Evolutionary conservation across 2,113 vertebrate species (phyloP), one percentile per base, ranked within the genome.

Genomic region (Pogona vitticeps): DNA sequence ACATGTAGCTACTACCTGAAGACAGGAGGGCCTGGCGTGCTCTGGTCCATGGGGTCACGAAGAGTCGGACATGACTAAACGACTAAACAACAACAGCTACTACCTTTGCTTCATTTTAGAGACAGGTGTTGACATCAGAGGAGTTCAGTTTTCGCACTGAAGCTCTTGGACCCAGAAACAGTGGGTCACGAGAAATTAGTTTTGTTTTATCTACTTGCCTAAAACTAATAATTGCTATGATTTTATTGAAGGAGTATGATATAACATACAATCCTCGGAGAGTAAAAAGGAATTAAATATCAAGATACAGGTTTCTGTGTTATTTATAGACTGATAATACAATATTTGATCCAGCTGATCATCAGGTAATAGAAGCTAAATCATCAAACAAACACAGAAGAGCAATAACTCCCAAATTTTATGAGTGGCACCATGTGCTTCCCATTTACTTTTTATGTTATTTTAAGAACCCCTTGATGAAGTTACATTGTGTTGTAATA

Each of bases 381-480:
- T 21, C 72, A 88, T 13, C 81, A 89, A 86, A 91, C 76, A 86
- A 80, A 93, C 20, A 21, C 70, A 91, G 85, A 91, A 89, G 85
- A 92, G 6, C 81, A 89, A 63, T 86, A 0, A 7, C 89, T 90
- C 90, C 86, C 59, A 80, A 89, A 94, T 81, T 93, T 95, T 90
- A 92, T 85, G 72, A 92, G 58, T 86, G 92, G 90, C 84, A 80
- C 59, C 75, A 71, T 71, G 8, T 92, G 63, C 88, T 94, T 94
- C 83, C 42, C 61, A 88, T 94, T 94, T 94, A 82, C 88, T 91
- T 95, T 94, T 95, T 94, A 88, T 93, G 85, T 95, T 92, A 77
- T 90, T 85, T 83, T 92, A 93, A 88, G 85, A 95, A 85, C 68
- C 85, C 61, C 42, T 91, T 81, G 81, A 46, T 91, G 85, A 80